Base-by-base conservation (phyloP, 1,140 invertebrate genomes). In the Whitmania pigra region DNA sequence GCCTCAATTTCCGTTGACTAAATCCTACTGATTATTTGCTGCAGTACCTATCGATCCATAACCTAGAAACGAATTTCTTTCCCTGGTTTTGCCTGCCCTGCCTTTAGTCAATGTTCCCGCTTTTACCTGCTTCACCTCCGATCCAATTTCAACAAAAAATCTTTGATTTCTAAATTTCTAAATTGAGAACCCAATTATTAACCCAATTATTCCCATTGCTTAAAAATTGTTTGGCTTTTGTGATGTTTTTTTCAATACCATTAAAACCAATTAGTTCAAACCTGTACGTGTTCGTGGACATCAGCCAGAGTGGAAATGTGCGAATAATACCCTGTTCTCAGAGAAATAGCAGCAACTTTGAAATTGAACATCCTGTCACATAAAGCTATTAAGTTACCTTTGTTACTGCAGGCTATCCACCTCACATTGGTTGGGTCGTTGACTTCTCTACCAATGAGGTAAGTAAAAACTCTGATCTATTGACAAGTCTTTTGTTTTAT, bases 381-480 rank as follows among this genome's bases (percentile, higher is more conserved):
- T 15, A 22, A 72, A n/a, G n/a, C n/a, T 43, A 66, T 43, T 57
- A 53, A 73, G 36, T 75, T 82, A 91, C 93, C 95, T 86, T 92
- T 88, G 84, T 98, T 97, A 4, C 88, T 88, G 83, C 95, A 98
- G 57, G 95, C 94, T 89, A 99, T 98, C 90, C 91, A 95, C 78
- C 91, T 89, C 74, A 97, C 90, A 78, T 96, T 92, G 11, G 88
- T 84, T 3, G 90, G 89, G 77, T 96, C 94, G 0, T 89, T 90
- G 0, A 94, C 91, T 84, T 97, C 93, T 78, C 91, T 87, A 67
- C 94, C 94, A 82, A 99, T 93, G 73, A 97, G 85, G 86, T 97
- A 99, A 36, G 96, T 97, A 83, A 99, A 99, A 73, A 99, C 89
- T 76, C 96, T 86, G 17, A 97, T 91, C 74, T 91, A 88, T 69